These are phyloP conservation scores for Bruchidius siliquastri DNA, from an alignment of 2,888 invertebrate species.

Conservation along the genomic window DNA sequence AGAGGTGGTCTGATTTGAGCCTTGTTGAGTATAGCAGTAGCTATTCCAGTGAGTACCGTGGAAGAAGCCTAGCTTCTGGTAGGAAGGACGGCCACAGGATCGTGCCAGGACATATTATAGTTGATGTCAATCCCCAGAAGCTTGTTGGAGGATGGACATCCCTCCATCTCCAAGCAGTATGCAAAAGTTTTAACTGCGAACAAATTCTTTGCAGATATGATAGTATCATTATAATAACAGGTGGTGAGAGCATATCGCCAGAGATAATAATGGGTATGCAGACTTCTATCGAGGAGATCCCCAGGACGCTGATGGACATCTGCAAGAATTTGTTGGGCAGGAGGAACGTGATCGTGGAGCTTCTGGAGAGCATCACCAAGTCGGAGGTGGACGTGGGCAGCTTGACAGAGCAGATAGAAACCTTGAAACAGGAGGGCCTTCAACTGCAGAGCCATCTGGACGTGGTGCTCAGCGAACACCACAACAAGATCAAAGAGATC, in stretches of 20 bases:
- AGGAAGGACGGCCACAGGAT: too few species aligned
- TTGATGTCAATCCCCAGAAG: too few species aligned
- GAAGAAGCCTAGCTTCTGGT: too few species aligned
- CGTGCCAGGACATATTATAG: too few species aligned
- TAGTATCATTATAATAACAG: slow-evolving; percentile 3
- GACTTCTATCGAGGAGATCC: slow-evolving; percentile 37
- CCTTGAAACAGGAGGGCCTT: slow-evolving; percentile 27
- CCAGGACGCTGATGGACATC: slow-evolving; percentile 34
- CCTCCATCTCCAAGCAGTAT: too few species aligned
- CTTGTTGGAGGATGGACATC: too few species aligned
- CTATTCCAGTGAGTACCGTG: too few species aligned
- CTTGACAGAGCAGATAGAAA: slow-evolving; percentile 31
- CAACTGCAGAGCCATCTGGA: slow-evolving; percentile 35
- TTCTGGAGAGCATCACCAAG: slow-evolving; percentile 33
- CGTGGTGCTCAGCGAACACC: slow-evolving; percentile 30
- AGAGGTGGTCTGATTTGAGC: too few species aligned
- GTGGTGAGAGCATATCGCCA: slow-evolving; percentile 21
- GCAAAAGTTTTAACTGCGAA: too few species aligned
- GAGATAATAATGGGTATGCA: slow-evolving; percentile 33
- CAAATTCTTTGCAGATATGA: not conserved
- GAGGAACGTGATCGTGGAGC: slow-evolving; percentile 33
- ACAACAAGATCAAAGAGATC: slow-evolving; percentile 32
- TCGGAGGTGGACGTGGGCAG: slow-evolving; percentile 30
- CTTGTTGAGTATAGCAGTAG: too few species aligned
- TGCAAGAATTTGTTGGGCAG: slow-evolving; percentile 37